Base-by-base conservation (phyloP, 2,113 vertebrate species). In the Tympanuchus pallidicinctus region DNA sequence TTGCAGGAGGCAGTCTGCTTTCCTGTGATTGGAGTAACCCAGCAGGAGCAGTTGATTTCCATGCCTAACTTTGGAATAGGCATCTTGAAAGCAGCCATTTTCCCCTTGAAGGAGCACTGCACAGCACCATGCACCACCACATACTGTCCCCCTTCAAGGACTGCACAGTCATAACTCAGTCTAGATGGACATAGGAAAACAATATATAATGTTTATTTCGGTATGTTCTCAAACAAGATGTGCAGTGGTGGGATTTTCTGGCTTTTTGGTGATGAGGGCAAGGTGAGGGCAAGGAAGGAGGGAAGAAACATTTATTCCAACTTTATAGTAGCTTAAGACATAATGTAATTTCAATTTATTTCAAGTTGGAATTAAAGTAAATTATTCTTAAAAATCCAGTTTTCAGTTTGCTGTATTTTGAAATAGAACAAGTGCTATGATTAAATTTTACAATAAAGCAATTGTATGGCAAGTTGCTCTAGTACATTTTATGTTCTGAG, bases 1-100 rank as follows among this genome's bases (percentile, higher is more conserved):
- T 67, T 66, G 25, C 65, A 70, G 59, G 48, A n/a, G 16, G 27
- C 54, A 70, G 30, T 6, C 25, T 80, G 48, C 18, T 86, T 60
- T 67, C 60, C 56, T 1, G 0, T 63, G n/a, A 28, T 67, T 50
- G 38, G 32, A 67, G 57, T 18, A 91, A 67, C 34, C 25, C 82
- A 85, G 47, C 57, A 69, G 27, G 73, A 48, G 8, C 64, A 77
- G 45, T 54, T 67, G 65, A 64, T 14, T 8, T 32, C 54, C 1
- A 0, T 15, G 6, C 47, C 70, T 84, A 6, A 2, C 40, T 42
- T 57, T 2, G 0, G 24, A 40, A 63, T 0, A 0, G 28, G 63
- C 52, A 42, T 60, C 36, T 4, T 1, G 22, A 56, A 67, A 87
- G 27, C 25, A 84, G 15, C 3, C 13, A 4, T 56, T 67, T 63